Conservation (phyloP, 2,888 invertebrate species). For the Blera fallax region DNA sequence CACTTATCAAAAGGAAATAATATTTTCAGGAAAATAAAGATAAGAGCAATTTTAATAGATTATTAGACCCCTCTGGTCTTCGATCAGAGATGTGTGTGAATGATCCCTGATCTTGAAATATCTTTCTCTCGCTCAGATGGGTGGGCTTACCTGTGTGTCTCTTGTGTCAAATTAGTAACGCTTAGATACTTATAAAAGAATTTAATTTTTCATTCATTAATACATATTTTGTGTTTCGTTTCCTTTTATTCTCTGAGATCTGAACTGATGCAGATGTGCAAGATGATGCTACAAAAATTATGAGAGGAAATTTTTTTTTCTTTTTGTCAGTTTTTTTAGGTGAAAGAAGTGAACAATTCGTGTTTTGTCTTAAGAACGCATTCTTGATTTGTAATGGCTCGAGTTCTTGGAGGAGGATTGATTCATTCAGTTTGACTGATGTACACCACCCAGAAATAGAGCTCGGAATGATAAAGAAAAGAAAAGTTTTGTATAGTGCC, state of each 20-base stretch:
- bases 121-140: neutral
- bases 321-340: neutral
- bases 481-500: too few species aligned
- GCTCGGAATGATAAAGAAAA: neutral
- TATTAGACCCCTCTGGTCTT: constrained; percentile 33
- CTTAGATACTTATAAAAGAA: constrained; percentile 39
- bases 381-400: constrained; percentile 38
- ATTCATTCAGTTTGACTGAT: constrained; percentile 13
- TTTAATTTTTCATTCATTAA: constrained; percentile 66
- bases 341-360: constrained; percentile 7
- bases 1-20: constrained; percentile 69
- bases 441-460: constrained; percentile 19
- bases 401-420: neutral
- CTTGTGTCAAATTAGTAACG: constrained; percentile 60
- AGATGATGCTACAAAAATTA: constrained; percentile 7
- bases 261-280: constrained; percentile 35
- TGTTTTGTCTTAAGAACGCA: constrained; percentile 41
- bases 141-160: constrained; percentile 55
- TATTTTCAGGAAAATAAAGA: constrained; percentile 58
- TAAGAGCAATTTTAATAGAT: constrained; percentile 69
- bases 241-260: neutral
- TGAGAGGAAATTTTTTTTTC: too few species aligned
- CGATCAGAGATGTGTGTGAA: constrained; percentile 17
- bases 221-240: constrained; percentile 6
- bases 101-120: constrained; percentile 29